phyloP scores from a whole-genome alignment of 1,140 invertebrate genomes.

The Campodea augens region DNA sequence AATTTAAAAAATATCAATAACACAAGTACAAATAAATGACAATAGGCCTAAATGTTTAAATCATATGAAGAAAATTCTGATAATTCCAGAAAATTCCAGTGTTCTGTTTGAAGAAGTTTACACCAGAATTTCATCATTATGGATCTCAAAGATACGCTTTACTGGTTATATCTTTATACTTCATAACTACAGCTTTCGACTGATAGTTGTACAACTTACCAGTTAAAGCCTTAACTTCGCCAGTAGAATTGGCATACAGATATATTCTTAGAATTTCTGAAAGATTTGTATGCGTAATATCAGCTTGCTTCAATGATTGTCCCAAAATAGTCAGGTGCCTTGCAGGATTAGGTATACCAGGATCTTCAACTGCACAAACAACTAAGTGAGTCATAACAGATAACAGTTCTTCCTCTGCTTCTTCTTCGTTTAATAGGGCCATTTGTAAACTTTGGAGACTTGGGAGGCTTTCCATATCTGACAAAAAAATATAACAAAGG shows the following conservation, averaged over 20 bases:
- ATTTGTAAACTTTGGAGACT: slow-evolving; percentile 67
- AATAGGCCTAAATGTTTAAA: too few species aligned
- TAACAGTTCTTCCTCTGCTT: slow-evolving; percentile 68
- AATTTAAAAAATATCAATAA: too few species aligned
- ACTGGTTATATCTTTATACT: too few species aligned
- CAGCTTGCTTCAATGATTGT: slow-evolving; percentile 75
- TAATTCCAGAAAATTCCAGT: too few species aligned
- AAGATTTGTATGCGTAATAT: slow-evolving; percentile 78
- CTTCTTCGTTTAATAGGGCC: slow-evolving; percentile 61
- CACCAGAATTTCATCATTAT: too few species aligned
- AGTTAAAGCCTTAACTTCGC: slow-evolving; percentile 59
- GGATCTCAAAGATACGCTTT: too few species aligned
- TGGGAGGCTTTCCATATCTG: slow-evolving; percentile 71
- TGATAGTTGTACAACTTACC: too few species aligned
- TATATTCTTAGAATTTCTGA: slow-evolving; percentile 82
- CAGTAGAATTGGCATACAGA: slow-evolving; percentile 62
- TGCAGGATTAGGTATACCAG: slow-evolving; percentile 74
- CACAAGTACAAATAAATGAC: too few species aligned
- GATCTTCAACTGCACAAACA: slow-evolving; percentile 82
- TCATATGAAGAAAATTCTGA: too few species aligned
- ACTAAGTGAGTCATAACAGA: slow-evolving; percentile 75
- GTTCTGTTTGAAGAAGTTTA: too few species aligned
- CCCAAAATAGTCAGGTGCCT: slow-evolving; percentile 69
- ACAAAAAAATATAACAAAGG: slow-evolving; percentile 15
- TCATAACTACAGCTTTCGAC: too few species aligned